These are phyloP conservation scores for Beroe forskalii DNA, from an alignment of 37 sponge, comb jelly and placozoan genomes.

Conservation along the genomic window DNA sequence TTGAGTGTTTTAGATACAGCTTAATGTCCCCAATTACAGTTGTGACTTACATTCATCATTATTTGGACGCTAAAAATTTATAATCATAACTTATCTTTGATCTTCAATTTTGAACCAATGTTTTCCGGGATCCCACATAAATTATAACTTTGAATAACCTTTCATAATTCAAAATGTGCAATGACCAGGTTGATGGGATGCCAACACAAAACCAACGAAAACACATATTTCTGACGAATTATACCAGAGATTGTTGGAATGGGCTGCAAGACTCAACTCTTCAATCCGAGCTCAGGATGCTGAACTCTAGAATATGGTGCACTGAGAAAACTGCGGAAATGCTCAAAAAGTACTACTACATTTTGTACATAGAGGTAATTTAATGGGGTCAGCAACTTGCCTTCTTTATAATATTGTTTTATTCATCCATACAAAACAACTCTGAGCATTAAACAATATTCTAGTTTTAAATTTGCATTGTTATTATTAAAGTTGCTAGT, in stretches of 20 bases:
- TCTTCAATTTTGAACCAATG: too few species aligned
- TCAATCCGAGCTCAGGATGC: constrained; percentile 17
- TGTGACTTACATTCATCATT: too few species aligned
- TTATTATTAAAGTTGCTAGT: not conserved
- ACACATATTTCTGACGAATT: constrained; percentile 61
- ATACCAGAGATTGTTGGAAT: constrained; percentile 55
- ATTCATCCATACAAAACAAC: too few species aligned
- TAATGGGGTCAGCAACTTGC: not conserved
- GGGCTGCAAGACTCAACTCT: constrained; percentile 19
- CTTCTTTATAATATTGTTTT: too few species aligned
- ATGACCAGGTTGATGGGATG: constrained; percentile 53
- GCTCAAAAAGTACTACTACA: not conserved
- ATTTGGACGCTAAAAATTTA: too few species aligned
- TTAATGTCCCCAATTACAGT: too few species aligned
- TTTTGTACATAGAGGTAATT: constrained; percentile 19
- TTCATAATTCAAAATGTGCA: too few species aligned
- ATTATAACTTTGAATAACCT: too few species aligned
- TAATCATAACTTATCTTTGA: too few species aligned
- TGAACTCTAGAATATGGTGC: constrained; percentile 34
- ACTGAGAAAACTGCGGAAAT: constrained; percentile 26
- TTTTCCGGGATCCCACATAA: too few species aligned
- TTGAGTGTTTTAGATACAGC: too few species aligned
- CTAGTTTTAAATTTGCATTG: not conserved
- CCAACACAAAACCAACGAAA: constrained; percentile 17
- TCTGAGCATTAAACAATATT: too few species aligned